Conservation (phyloP, 2,113 vertebrate genomes). For the Raja brachyura region DNA sequence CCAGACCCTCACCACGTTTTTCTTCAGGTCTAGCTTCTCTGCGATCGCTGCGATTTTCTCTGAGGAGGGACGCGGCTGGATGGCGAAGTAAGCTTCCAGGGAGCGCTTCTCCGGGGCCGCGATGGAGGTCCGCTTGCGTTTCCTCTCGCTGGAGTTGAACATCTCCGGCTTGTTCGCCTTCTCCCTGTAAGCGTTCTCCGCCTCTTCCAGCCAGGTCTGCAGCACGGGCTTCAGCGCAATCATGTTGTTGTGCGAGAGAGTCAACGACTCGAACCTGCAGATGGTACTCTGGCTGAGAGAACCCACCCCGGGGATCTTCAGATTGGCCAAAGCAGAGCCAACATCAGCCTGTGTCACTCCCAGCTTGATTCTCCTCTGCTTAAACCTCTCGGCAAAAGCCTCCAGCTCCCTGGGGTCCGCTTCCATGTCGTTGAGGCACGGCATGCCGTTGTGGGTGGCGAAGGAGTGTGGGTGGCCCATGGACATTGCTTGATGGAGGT, state of each 20-base stretch:
- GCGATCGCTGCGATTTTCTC: conserved; percentile 88
- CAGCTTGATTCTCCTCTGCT: conserved; percentile 82
- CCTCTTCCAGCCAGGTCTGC: conserved; percentile 86
- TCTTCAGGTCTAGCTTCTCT: conserved; percentile 87
- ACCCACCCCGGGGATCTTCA: conserved; percentile 86
- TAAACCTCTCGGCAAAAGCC: conserved; percentile 84
- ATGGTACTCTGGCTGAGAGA: conserved; percentile 92
- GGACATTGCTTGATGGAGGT: conserved; percentile 78
- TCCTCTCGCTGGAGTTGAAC: conserved; percentile 69
- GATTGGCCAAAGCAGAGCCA: conserved; percentile 77
- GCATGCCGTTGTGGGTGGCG: conserved; percentile 67
- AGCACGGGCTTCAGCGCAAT: conserved; percentile 83
- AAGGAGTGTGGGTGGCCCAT: conserved; percentile 72
- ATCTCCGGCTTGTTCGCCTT: conserved; percentile 74
- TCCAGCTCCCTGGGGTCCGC: conserved; percentile 85
- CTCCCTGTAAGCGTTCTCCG: conserved; percentile 76
- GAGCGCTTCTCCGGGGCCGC: conserved; percentile 88
- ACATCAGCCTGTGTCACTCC: conserved; percentile 88
- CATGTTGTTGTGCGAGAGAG: conserved; percentile 91
- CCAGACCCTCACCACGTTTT: conserved; percentile 90
- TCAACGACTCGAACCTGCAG: conserved; percentile 90
- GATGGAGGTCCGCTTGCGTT: conserved; percentile 85
- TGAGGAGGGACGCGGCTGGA: conserved; percentile 83
- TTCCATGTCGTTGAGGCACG: conserved; percentile 73
- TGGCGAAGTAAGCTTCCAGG: conserved; percentile 83